Evolutionary conservation across 1,140 invertebrate genomes (phyloP).

Genomic region (Melitaea cinxia): DNA sequence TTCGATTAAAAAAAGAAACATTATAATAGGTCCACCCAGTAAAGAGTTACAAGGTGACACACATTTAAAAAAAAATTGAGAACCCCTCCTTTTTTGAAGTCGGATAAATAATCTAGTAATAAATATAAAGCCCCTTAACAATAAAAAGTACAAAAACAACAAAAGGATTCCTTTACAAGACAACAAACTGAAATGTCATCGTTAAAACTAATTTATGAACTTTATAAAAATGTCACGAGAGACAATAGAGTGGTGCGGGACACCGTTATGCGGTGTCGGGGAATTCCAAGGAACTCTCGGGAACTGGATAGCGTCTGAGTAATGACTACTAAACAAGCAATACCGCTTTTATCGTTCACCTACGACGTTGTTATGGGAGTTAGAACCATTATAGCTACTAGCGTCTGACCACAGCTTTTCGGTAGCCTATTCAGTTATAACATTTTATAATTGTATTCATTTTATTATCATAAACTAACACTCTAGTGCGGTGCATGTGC

Average conservation of each 20-base stretch:
- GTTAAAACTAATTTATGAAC: constrained; percentile 6
- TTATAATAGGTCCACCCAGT: no score
- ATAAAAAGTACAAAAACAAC: not conserved
- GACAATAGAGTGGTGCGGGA: constrained; percentile 7
- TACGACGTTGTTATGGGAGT: constrained; percentile 25
- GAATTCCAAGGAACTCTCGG: constrained; percentile 10
- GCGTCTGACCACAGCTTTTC: not conserved
- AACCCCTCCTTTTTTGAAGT: no score
- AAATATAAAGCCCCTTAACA: not conserved
- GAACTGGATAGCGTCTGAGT: constrained; percentile 12
- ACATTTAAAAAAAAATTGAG: no score
- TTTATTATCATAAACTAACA: not conserved
- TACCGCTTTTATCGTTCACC: constrained; percentile 28
- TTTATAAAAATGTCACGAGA: constrained; percentile 12
- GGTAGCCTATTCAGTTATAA: not conserved
- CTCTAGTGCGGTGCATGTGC: no score
- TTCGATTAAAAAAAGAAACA: no score
- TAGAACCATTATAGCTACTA: constrained; percentile 15
- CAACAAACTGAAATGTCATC: constrained; percentile 3
- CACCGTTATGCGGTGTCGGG: constrained; percentile 8
- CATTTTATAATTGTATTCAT: not conserved
- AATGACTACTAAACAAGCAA: constrained; percentile 24
- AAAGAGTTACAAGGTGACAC: no score
- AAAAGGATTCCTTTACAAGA: not conserved
- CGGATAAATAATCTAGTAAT: no score